A percentile compares a stretch with the other conserved stretches of the same genome.
These are phyloP conservation scores for Austrolebias charrua DNA, from an alignment of 2,797 vertebrate genomes.

Conservation along the genomic window DNA sequence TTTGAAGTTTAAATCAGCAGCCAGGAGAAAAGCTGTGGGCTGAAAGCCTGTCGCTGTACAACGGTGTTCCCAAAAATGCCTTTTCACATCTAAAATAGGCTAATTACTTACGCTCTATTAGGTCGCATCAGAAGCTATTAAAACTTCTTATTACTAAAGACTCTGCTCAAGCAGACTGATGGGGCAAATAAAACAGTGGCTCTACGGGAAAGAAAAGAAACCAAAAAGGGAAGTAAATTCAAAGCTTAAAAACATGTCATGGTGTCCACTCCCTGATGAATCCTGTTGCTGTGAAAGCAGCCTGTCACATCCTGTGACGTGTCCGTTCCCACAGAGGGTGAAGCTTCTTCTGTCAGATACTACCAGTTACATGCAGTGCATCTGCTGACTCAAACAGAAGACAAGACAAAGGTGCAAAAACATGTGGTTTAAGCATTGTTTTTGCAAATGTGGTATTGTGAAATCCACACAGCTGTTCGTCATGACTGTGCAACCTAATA, in stretches of 20 bases:
- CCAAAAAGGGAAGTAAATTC: constrained; percentile 20
- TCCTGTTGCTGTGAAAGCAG: constrained; percentile 37
- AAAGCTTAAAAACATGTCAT: constrained; percentile 36
- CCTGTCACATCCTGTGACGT: constrained; percentile 53
- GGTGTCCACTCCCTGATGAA: constrained; percentile 29
- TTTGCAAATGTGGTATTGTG: constrained; percentile 3
- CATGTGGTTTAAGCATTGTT: constrained; percentile 11
- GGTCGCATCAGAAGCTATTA: constrained; percentile 50
- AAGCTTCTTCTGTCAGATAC: constrained; percentile 30
- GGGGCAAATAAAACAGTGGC: constrained; percentile 31
- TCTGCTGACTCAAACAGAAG: constrained; percentile 37
- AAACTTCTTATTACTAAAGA: constrained; percentile 52
- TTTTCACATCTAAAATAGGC: constrained; percentile 58
- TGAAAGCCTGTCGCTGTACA: constrained; percentile 54
- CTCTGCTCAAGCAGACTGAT: constrained; percentile 26
- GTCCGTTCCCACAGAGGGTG: constrained; percentile 39
- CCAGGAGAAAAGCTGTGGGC: constrained; percentile 47
- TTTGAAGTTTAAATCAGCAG: constrained; percentile 62
- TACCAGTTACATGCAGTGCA: constrained; percentile 21
- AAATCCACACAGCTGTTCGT: constrained; percentile 36
- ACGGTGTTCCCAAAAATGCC: constrained; percentile 59
- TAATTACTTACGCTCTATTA: constrained; percentile 66
- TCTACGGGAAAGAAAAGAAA: constrained; percentile 14
- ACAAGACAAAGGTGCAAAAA: constrained; percentile 6
- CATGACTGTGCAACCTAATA: constrained; percentile 17